These are phyloP conservation scores for Sweltsa coloradensis DNA, from an alignment of 1,140 invertebrate species.

Conservation along the genomic window DNA sequence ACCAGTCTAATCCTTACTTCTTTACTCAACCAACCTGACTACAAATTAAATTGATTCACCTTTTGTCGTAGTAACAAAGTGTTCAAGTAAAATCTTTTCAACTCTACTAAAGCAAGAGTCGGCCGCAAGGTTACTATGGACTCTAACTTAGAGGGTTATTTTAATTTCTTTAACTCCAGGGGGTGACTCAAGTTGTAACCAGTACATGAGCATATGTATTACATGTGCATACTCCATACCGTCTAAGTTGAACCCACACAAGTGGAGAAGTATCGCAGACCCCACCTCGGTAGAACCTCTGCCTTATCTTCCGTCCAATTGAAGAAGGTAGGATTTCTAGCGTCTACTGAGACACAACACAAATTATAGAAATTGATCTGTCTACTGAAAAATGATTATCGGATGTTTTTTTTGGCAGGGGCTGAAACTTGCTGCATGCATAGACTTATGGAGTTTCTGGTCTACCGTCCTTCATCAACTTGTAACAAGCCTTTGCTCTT, in stretches of 20 bases:
- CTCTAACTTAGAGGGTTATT: conserved; percentile 21
- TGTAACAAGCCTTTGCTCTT: not conserved
- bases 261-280: conserved; percentile 18
- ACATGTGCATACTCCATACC: conserved; percentile 13
- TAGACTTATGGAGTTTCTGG: conserved; percentile 12
- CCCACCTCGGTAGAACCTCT: conserved; percentile 15
- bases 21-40: conserved; percentile 11
- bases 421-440: conserved; percentile 20
- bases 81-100: conserved; percentile 20
- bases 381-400: conserved; percentile 18
- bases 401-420: conserved; percentile 15
- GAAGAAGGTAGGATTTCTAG: conserved; percentile 19
- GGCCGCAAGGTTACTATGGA: conserved; percentile 22
- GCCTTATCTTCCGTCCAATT: conserved; percentile 18
- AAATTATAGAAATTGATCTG: conserved; percentile 20
- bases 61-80: conserved; percentile 12
- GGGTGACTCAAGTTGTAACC: conserved; percentile 15
- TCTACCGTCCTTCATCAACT: too few species aligned
- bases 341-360: conserved; percentile 15
- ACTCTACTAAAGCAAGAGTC: conserved; percentile 23
- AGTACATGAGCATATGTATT: conserved; percentile 17
- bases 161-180: conserved; percentile 15
- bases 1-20: conserved; percentile 9
- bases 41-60: conserved; percentile 12
- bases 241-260: conserved; percentile 7